Evolutionary conservation across 2,113 vertebrate species (phyloP).

Genomic region (Sapayoa aenigma): DNA sequence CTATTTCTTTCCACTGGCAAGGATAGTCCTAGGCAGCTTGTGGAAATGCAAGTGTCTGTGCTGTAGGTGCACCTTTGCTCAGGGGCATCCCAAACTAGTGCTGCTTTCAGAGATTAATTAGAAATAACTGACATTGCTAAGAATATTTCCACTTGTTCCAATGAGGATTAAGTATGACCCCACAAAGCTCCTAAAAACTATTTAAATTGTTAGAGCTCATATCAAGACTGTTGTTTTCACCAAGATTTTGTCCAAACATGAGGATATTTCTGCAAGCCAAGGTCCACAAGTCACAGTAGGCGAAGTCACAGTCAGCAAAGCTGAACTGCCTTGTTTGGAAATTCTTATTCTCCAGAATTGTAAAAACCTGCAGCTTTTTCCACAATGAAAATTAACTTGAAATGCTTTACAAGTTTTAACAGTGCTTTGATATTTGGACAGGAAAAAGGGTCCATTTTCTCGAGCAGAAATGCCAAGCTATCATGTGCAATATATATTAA

Average conservation of each 20-base stretch:
- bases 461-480: not conserved
- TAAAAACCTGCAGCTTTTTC: not conserved
- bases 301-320: not conserved
- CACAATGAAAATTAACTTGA: not conserved
- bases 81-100: not conserved
- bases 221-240: not conserved
- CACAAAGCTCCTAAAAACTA: not conserved
- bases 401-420: not conserved
- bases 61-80: not conserved
- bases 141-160: not conserved
- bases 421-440: not conserved
- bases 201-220: not conserved
- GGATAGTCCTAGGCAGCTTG: not conserved
- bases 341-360: not conserved
- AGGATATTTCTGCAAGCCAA: not conserved
- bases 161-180: not conserved
- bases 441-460: not conserved
- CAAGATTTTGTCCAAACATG: not conserved
- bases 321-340: not conserved
- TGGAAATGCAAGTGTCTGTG: not conserved
- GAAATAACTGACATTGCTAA: not conserved
- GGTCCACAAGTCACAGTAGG: not conserved
- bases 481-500: not conserved
- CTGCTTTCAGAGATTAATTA: not conserved
- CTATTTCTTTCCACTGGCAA: not conserved